Evolutionary conservation across 2,113 vertebrate genomes (phyloP).

Genomic region (Halcyon senegalensis): DNA sequence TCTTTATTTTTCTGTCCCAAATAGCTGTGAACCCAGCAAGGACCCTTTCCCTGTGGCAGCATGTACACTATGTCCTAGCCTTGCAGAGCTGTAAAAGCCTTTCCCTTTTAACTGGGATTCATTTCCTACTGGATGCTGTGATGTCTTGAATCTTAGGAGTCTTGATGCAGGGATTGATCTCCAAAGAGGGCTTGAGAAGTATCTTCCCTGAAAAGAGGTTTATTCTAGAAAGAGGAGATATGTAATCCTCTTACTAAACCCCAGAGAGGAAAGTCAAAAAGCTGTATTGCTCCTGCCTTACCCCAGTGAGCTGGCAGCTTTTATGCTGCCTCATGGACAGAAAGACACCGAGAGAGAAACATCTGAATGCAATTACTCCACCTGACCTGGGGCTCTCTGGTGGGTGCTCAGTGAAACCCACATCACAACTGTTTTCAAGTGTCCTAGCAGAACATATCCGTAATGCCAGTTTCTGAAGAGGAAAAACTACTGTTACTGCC

Average conservation of each 20-base stretch:
- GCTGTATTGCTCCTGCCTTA: constrained; percentile 11
- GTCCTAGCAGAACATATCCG: not conserved
- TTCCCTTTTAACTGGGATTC: not conserved
- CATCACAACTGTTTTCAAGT: not conserved
- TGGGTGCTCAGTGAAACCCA: not conserved
- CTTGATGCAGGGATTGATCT: constrained; percentile 2
- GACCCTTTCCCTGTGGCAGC: not conserved
- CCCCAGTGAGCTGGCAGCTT: not conserved
- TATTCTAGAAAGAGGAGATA: constrained; percentile 29
- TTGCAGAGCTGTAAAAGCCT: not conserved
- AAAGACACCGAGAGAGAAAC: not conserved
- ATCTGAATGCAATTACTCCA: not conserved
- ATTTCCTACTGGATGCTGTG: constrained; percentile 7
- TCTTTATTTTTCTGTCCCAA: not conserved
- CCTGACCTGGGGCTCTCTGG: not conserved
- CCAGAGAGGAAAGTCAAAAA: not conserved
- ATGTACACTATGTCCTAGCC: not conserved
- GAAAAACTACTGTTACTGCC: not conserved
- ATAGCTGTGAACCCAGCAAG: not conserved
- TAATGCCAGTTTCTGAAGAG: not conserved
- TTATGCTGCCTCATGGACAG: not conserved
- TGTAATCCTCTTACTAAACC: constrained; percentile 49
- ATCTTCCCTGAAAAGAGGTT: constrained; percentile 54
- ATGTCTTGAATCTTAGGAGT: not conserved
- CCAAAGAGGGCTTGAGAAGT: constrained; percentile 39